Evolutionary conservation across 1,140 invertebrate genomes (phyloP).

Genomic region (Nixonia krombeini): DNA sequence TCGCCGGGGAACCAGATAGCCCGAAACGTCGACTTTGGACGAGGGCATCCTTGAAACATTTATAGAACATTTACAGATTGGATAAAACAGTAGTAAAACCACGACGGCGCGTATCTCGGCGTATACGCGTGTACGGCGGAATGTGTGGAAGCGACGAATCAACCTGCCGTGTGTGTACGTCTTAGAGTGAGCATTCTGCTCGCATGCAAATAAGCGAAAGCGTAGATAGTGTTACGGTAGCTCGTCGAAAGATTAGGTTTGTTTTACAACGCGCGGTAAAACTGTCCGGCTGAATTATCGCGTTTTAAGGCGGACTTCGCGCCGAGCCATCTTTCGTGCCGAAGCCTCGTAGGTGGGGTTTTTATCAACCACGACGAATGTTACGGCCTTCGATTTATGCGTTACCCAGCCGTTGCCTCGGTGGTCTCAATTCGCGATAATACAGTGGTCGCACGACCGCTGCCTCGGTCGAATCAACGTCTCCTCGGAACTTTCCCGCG

Average conservation of each 20-base stretch:
- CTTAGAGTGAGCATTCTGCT: constrained; percentile 29
- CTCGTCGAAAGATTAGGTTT: constrained; percentile 69
- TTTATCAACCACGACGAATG: constrained; percentile 42
- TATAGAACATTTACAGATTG: too few relatives aligned
- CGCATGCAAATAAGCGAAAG: constrained; percentile 49
- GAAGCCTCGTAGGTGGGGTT: constrained; percentile 22
- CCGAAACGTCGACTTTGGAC: too few relatives aligned
- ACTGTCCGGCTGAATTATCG: constrained; percentile 61
- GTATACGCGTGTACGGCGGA: too few relatives aligned
- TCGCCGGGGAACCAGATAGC: too few relatives aligned
- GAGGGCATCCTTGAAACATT: too few relatives aligned
- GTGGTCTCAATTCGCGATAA: constrained; percentile 26
- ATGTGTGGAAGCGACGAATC: too few relatives aligned
- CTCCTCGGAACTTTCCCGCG: neutral
- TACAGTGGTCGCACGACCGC: neutral
- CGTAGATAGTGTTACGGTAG: constrained; percentile 66
- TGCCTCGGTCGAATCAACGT: neutral
- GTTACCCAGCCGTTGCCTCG: constrained; percentile 12
- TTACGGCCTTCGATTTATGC: constrained; percentile 34
- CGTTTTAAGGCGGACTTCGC: constrained; percentile 53
- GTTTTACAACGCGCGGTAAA: constrained; percentile 71
- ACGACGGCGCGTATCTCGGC: too few relatives aligned
- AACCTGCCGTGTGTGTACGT: constrained; percentile 25
- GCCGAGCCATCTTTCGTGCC: constrained; percentile 31
- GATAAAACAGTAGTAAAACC: neutral